Evolutionary conservation across 2,888 invertebrate genomes (phyloP), one percentile per base, ranked within the genome.

Genomic region (Campoplex nolae): DNA sequence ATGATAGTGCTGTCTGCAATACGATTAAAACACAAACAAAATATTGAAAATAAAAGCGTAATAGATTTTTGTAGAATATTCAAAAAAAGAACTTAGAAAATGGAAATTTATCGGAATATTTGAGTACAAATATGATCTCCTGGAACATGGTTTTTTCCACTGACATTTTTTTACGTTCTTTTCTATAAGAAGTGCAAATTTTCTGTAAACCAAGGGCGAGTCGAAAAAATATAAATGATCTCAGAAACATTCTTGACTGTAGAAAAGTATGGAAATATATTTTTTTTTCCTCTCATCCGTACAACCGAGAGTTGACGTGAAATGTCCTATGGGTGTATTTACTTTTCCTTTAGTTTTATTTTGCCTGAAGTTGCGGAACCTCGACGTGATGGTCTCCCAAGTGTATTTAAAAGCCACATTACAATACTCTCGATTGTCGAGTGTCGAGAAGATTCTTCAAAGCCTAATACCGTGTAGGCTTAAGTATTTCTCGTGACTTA

Each of bases 341-440:
- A 23, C 35, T 16, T 23, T 75, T 16, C 8, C 58, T 62, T 45
- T 32, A 45, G 18, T 32, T 28, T 28, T 76, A 42, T 62, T 45
- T 62, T 62, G 23, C 42, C 62, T 28, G 16, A 62, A 45, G 62
- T 32, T 32, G 18, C 75, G 62, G 56, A 56, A 35, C 56, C 73
- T 82, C 77, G 82, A 35, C 51, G 68, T 48, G 48, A 81, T 54
- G 35, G 65, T 77, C 82, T 74, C 85, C 54, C 77, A 65, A 75
- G 68, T 74, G 76, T 81, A 83, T 86, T 83, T 83, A 86, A 83
- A 79, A 86, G 78, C 54, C 83, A 79, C 83, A 68, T 79, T 58
- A 79, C 79, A 79, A 86, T 83, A 71, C 82, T 70, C 75, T 75
- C 85, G 75, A 83, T 79, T 86, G 78, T 79, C 78, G 78, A 74